These are phyloP conservation scores for Graphium colonna DNA, from an alignment of 2,888 invertebrate genomes.

Conservation along the genomic window DNA sequence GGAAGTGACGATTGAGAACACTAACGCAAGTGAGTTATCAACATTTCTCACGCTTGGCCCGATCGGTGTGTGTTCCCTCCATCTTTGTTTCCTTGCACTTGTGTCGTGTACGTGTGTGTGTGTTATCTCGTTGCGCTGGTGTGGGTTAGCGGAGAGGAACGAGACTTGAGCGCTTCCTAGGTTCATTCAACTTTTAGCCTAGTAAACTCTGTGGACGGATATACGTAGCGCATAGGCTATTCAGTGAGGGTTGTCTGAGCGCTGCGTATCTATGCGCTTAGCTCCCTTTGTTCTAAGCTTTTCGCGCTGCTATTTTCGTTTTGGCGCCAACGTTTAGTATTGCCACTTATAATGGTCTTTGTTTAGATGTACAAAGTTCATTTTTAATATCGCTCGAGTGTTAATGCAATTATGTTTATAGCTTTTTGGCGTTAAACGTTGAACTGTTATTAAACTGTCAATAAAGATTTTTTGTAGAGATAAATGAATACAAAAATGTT, in stretches of 20 bases:
- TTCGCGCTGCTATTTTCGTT: conserved; percentile 31
- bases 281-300: conserved; percentile 47
- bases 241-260: conserved; percentile 32
- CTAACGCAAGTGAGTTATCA: conserved; percentile 76
- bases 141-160: conserved; percentile 66
- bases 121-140: conserved; percentile 41
- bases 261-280: conserved; percentile 42
- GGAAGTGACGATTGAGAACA: conserved; percentile 70
- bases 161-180: conserved; percentile 63
- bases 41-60: conserved; percentile 74
- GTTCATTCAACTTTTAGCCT: conserved; percentile 80
- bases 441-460: no score
- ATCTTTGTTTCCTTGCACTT: conserved; percentile 50
- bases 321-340: conserved; percentile 7
- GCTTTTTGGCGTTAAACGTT: no score
- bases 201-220: conserved; percentile 73
- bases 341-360: conserved; percentile 5
- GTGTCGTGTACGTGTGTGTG: conserved; percentile 42
- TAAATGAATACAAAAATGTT: no score
- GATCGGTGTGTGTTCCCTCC: conserved; percentile 58
- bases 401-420: no score
- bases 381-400: no score
- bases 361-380: not conserved
- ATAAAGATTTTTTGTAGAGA: no score
- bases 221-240: conserved; percentile 46